Evolutionary conservation across 1,140 invertebrate species (phyloP).

Genomic region (Cherax quadricarinatus): DNA sequence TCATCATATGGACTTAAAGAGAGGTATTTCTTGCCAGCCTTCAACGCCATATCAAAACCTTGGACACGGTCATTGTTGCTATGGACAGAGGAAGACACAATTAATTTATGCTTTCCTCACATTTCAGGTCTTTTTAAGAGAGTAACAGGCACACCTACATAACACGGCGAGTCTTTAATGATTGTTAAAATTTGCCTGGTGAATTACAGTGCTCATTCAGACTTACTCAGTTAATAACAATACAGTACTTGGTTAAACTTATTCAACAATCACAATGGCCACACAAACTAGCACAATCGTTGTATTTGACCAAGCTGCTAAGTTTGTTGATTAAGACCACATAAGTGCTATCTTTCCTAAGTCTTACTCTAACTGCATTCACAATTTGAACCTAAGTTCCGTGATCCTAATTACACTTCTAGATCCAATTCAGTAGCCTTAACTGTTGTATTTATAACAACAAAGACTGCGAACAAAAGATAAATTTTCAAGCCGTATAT

Average conservation of each 20-base stretch:
- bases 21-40: slow-evolving; percentile 51
- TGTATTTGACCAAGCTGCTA: slow-evolving; percentile 28
- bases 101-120: slow-evolving; percentile 21
- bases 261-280: slow-evolving; percentile 66
- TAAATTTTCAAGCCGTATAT: slow-evolving; percentile 48
- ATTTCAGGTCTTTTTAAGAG: slow-evolving; percentile 33
- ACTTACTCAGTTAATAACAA: slow-evolving; percentile 69
- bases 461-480: slow-evolving; percentile 45
- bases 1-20: slow-evolving; percentile 8
- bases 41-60: slow-evolving; percentile 64
- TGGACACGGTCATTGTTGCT: slow-evolving; percentile 58
- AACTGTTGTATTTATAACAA: slow-evolving; percentile 55
- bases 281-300: slow-evolving; percentile 40
- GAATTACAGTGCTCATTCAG: slow-evolving; percentile 68
- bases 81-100: slow-evolving; percentile 47
- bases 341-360: slow-evolving; percentile 58
- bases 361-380: slow-evolving; percentile 39
- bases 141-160: slow-evolving; percentile 33
- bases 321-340: slow-evolving; percentile 42
- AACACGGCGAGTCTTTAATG: not conserved
- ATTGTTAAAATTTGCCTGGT: slow-evolving; percentile 53
- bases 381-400: slow-evolving; percentile 57
- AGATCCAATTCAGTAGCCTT: slow-evolving; percentile 56
- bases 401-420: slow-evolving; percentile 53
- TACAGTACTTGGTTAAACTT: slow-evolving; percentile 68